Base-by-base conservation (phyloP, 2,888 invertebrate species). In the Myopa tessellatipennis region DNA sequence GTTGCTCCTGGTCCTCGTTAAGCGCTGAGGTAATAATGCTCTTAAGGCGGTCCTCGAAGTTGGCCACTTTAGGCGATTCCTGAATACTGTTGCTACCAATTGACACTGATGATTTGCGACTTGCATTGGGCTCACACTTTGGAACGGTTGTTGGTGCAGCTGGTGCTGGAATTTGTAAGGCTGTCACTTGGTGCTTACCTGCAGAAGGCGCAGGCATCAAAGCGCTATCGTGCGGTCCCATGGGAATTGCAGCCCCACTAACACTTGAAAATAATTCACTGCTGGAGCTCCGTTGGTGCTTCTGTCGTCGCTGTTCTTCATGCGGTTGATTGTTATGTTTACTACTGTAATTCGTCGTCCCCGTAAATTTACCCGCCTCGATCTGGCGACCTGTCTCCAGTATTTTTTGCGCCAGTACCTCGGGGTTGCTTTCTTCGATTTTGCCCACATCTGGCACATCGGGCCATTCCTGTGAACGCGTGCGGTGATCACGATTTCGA, bases 371-470 rank as follows among this genome's bases (percentile, higher is more conserved):
- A 61, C 94, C 95, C 6, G 96, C 95, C 90, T 97, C 96, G 79
- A 96, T 94, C 90, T 96, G 96, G 1, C 96, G 91, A 7, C 96
- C 96, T 0, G 95, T 96, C 89, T 96, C 96, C 58, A 96, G 90
- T 82, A 97, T 96, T 88, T 97, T 97, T 88, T 95, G 95, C 0
- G 96, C 96, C 75, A 96, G 90, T 74, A 96, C 92, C 88, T 96
- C 96, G 0, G 96, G 96, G 90, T 97, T 96, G 87, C 96, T 96
- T 87, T 97, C 97, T 86, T 96, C 95, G 79, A 96, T 96, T 89
- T 96, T 96, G 1, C 95, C 95, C 74, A 96, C 93, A 83, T 96
- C 96, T 2, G 96, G 96, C 50, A 96, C 94, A 84, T 96, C 96
- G 0, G 96, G 96, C 96, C 96, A 96, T 86, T 96, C 96, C 85